These are phyloP conservation scores for Trissolcus brochymenae DNA, from an alignment of 2,888 invertebrate species.

Conservation along the genomic window DNA sequence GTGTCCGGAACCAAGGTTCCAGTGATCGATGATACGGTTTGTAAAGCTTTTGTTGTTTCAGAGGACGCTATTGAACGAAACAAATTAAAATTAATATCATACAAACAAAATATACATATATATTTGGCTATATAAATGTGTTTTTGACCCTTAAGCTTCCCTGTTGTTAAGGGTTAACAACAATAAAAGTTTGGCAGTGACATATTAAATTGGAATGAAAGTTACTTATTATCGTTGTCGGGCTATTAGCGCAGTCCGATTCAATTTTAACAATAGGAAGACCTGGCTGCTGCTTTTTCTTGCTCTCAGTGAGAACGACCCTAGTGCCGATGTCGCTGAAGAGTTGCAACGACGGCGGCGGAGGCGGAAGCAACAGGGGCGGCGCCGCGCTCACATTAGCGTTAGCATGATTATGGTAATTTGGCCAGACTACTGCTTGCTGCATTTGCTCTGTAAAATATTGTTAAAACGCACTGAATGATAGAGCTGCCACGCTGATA, in stretches of 20 bases:
- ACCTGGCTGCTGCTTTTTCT: constrained; percentile 79
- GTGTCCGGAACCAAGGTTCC: constrained; percentile 67
- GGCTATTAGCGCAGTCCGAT: constrained; percentile 78
- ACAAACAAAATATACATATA: background rate
- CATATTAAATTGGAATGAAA: too few species aligned
- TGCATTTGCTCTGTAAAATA: constrained; percentile 80
- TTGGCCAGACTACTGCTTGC: constrained; percentile 86
- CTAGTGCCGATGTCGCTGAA: constrained; percentile 79
- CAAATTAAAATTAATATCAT: background rate
- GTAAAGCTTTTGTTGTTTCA: constrained; percentile 72
- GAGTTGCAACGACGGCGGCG: constrained; percentile 83
- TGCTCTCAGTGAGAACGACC: constrained; percentile 80
- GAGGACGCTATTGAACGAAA: constrained; percentile 64
- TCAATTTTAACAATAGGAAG: constrained; percentile 84
- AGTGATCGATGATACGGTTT: constrained; percentile 72
- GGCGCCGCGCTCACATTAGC: constrained; percentile 75
- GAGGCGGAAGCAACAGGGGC: constrained; percentile 78
- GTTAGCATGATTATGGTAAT: constrained; percentile 78
- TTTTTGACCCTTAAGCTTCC: too few species aligned
- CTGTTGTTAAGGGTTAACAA: too few species aligned
- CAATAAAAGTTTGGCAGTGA: too few species aligned
- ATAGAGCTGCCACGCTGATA: background rate
- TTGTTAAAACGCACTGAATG: constrained; percentile 25
- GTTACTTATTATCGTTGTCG: constrained; percentile 71
- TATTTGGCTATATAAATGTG: too few species aligned